Conservation (phyloP, 2,113 vertebrate genomes). For the Desmodus rotundus region DNA sequence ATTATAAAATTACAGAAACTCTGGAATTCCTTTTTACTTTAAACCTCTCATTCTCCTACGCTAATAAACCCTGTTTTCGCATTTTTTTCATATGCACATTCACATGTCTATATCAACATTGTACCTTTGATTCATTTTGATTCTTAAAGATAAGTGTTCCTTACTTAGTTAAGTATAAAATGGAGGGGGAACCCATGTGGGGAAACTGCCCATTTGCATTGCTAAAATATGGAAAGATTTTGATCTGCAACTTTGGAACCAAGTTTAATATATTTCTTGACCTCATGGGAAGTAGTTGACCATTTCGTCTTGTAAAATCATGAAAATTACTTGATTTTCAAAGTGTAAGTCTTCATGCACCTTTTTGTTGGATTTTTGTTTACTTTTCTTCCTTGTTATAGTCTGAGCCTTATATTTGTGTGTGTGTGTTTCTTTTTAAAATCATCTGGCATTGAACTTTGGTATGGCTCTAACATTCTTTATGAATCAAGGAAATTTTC, state of each 20-base stretch:
- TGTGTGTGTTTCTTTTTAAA: constrained; percentile 9
- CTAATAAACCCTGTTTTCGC: neutral
- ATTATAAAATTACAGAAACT: neutral
- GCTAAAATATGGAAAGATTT: neutral
- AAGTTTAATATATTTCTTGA: neutral
- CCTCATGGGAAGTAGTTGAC: neutral
- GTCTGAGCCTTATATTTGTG: neutral
- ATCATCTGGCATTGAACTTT: neutral
- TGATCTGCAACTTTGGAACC: neutral
- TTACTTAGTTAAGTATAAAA: neutral
- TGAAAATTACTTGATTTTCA: constrained; percentile 30
- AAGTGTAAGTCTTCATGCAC: neutral
- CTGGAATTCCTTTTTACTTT: neutral
- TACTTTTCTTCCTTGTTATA: neutral
- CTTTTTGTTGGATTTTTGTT: constrained; percentile 30
- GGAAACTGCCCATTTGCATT: neutral
- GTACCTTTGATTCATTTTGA: constrained; percentile 2
- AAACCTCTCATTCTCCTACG: neutral
- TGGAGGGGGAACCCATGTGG: neutral
- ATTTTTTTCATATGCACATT: neutral
- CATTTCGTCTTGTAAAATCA: constrained; percentile 21
- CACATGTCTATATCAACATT: neutral
- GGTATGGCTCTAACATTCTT: neutral
- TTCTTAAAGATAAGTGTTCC: constrained; percentile 10
- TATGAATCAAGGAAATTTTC: constrained; percentile 8